Conservation (phyloP, 1,140 invertebrate genomes). For the Geopemphigus sp. region DNA sequence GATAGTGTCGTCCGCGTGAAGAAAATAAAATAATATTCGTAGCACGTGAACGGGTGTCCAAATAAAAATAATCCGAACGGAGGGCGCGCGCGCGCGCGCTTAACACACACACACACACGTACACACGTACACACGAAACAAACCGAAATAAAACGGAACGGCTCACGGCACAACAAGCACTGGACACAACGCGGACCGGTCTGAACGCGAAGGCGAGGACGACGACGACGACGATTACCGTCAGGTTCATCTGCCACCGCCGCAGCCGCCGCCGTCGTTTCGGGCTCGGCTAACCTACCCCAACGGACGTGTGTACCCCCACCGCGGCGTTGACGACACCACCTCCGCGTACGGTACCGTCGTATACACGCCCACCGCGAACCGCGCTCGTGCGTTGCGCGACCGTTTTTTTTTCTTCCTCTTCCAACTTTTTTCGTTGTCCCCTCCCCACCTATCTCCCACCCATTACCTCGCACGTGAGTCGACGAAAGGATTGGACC, state of each 20-base stretch:
- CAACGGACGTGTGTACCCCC: conserved; percentile 31
- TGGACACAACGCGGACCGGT: conserved; percentile 11
- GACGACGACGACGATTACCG: conserved; percentile 6
- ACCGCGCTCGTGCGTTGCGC: neutral
- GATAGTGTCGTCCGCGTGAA: too few relatives aligned
- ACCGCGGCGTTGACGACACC: neutral
- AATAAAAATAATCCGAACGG: neutral
- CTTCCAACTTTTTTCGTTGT: neutral
- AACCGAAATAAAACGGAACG: neutral
- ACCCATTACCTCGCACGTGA: neutral
- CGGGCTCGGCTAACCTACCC: conserved; percentile 37
- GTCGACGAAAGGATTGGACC: conserved; percentile 44
- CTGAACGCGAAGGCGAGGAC: neutral
- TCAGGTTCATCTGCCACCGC: conserved; percentile 36
- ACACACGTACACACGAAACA: neutral
- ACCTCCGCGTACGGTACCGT: neutral
- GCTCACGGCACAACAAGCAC: neutral
- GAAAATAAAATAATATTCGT: too few relatives aligned
- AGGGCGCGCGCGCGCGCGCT: too few relatives aligned
- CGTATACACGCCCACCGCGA: conserved; percentile 37
- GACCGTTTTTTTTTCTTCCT: neutral
- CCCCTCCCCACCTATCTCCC: neutral
- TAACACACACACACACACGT: neutral
- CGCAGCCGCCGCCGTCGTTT: neutral
- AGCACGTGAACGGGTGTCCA: neutral